Conservation (phyloP, 2,113 vertebrate species). For the Cyprinodon tularosa region DNA sequence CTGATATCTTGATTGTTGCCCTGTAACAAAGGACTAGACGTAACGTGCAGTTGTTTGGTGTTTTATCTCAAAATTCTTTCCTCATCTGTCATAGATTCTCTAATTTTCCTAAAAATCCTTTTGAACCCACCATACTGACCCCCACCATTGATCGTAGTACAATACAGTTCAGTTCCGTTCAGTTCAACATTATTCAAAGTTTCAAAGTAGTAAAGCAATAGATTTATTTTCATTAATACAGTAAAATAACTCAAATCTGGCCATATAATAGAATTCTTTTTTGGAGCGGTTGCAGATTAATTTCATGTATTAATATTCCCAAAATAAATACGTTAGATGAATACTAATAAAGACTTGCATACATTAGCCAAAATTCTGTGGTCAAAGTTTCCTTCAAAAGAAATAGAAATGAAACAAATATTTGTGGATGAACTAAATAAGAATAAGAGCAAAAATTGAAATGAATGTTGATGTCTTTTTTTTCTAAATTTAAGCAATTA, state of each 20-base stretch:
- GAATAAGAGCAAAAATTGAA: background rate
- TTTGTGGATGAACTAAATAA: background rate
- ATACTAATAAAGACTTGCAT: no score
- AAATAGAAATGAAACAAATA: background rate
- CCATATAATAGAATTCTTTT: no score
- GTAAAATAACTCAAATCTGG: no score
- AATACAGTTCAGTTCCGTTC: no score
- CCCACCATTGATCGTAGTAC: background rate
- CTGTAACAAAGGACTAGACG: constrained; percentile 54
- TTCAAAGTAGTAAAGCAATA: no score
- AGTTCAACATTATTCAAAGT: background rate
- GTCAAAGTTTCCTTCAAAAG: background rate
- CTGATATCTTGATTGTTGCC: constrained; percentile 60
- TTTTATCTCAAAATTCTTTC: constrained; percentile 67
- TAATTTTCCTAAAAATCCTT: constrained; percentile 21
- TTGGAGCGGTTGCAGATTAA: no score
- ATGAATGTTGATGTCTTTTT: background rate
- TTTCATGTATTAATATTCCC: background rate
- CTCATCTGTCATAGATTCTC: constrained; percentile 58
- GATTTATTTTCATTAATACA: no score
- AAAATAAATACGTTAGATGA: no score
- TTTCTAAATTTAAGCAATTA: background rate
- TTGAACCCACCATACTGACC: constrained; percentile 5
- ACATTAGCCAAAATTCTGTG: background rate
- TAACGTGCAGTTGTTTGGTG: constrained; percentile 52